Evolutionary conservation across 2,888 invertebrate species (phyloP), one percentile per base, ranked within the genome.

Genomic region (Nesidiocoris tenuis): DNA sequence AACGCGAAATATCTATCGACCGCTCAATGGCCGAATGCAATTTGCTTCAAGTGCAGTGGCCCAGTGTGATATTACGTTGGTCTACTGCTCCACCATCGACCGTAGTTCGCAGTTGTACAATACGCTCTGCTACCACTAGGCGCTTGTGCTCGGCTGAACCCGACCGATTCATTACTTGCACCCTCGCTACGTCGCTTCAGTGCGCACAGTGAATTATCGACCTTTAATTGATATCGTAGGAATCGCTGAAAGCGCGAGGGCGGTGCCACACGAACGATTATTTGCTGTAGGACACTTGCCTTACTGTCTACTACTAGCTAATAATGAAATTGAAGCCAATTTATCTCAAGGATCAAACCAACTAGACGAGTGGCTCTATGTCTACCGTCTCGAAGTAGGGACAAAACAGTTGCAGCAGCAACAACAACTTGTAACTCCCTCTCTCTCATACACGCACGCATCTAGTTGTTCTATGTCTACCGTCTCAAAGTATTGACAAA

Each of bases 151-250:
- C 9, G 65, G 65, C 39, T 16, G 19, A 65, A 65, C 65, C 64
- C 65, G 39, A 39, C 54, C 39, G 70, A 24, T 70, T 70, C 70
- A 70, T 70, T 70, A 59, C 70, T 59, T 59, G 39, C 39, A 39
- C 39, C 39, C 39, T 39, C 12, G 39, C 39, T 7, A 7, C 39
- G 39, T 39, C 39, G 39, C 39, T 39, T 39, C 39, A 39, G 39
- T 63, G 19, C 59, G n/a, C 57, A 2, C 59, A 39, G 70, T 70
- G 70, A 70, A 70, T 70, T 70, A 70, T 70, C 70, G 59, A 59
- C 59, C 24, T 70, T 70, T 70, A 70, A 70, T 70, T 70, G 70
- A 65, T 65, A 65, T 17, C 39, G 5, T 12, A 39, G 39, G 39
- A 39, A 39, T 39, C 12, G 39, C 39, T 39, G 39, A 12, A 7